phyloP scores from a whole-genome alignment of 1,140 invertebrate species.

The Tachypleus tridentatus region DNA sequence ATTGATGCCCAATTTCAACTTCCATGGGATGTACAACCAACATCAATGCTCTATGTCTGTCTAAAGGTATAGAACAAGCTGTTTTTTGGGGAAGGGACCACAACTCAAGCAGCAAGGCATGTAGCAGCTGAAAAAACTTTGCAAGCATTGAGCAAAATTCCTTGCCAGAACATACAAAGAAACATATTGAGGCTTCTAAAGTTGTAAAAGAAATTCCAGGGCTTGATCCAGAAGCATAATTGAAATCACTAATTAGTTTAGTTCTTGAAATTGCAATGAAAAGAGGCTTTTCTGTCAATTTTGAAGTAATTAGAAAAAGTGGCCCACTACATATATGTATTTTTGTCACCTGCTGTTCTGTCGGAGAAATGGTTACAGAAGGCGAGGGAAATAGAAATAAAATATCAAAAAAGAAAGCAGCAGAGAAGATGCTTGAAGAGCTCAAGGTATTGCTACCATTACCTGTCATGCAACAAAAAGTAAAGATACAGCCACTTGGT shows the following conservation, averaged over 20 bases:
- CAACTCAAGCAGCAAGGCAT: conserved; percentile 77
- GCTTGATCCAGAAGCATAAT: conserved; percentile 30
- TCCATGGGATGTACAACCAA: conserved; percentile 38
- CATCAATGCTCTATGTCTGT: conserved; percentile 38
- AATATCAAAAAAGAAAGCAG: conserved; percentile 81
- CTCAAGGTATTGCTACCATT: conserved; percentile 55
- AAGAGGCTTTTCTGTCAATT: conserved; percentile 69
- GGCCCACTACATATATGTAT: conserved; percentile 93
- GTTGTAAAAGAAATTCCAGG: conserved; percentile 13
- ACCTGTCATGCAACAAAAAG: too few relatives aligned
- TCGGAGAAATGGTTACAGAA: conserved; percentile 65
- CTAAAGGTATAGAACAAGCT: conserved; percentile 65
- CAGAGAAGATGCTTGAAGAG: conserved; percentile 80
- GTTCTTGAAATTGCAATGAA: conserved; percentile 91
- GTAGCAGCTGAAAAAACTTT: conserved; percentile 70
- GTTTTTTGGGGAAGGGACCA: conserved; percentile 70
- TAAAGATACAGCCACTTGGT: too few relatives aligned
- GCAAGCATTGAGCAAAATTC: conserved; percentile 46
- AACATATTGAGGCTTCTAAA: too few relatives aligned
- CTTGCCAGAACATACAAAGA: conserved; percentile 27
- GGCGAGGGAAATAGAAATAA: conserved; percentile 95
- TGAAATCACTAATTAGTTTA: conserved; percentile 87
- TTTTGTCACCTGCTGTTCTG: conserved; percentile 71
- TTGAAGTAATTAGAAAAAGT: conserved; percentile 82
- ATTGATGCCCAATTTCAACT: conserved; percentile 26